A percentile compares a stretch with the other conserved stretches of the same genome.
Evolutionary conservation across 2,113 vertebrate species (phyloP).

Genomic region (Lutjanus erythropterus): DNA sequence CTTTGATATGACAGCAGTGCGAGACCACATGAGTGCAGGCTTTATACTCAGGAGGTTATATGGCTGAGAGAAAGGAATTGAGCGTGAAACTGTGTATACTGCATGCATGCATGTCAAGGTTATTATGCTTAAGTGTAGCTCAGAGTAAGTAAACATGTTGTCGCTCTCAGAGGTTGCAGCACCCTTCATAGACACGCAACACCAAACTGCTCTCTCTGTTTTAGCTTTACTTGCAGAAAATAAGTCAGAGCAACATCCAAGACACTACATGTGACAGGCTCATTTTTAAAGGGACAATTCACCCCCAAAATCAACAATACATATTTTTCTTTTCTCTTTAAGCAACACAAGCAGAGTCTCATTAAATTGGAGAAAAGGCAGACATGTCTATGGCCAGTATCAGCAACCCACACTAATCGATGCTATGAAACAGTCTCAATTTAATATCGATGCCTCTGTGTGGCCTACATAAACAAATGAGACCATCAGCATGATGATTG

Average conservation of each 20-base stretch:
- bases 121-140: neutral
- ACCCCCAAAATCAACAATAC: no score
- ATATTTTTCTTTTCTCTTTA: no score
- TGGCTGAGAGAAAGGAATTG: neutral
- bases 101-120: slow-evolving; percentile 1
- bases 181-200: neutral
- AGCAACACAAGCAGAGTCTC: no score
- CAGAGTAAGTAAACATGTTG: neutral
- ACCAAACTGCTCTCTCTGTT: neutral
- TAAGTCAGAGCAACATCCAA: neutral
- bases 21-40: neutral
- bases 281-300: no score
- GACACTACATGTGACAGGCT: neutral
- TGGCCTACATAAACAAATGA: no score
- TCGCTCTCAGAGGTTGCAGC: neutral
- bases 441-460: no score
- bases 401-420: no score
- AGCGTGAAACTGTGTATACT: neutral
- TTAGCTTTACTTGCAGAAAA: neutral
- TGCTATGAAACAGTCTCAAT: no score
- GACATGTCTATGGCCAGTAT: no score
- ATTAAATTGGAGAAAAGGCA: no score
- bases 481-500: no score
- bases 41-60: neutral
- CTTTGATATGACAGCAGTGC: slow-evolving; percentile 53